Percentiles rank a stretch among this genome's conserved stretches.
phyloP scores from a whole-genome alignment of 2,797 vertebrate species.

The Siniperca undulata region DNA sequence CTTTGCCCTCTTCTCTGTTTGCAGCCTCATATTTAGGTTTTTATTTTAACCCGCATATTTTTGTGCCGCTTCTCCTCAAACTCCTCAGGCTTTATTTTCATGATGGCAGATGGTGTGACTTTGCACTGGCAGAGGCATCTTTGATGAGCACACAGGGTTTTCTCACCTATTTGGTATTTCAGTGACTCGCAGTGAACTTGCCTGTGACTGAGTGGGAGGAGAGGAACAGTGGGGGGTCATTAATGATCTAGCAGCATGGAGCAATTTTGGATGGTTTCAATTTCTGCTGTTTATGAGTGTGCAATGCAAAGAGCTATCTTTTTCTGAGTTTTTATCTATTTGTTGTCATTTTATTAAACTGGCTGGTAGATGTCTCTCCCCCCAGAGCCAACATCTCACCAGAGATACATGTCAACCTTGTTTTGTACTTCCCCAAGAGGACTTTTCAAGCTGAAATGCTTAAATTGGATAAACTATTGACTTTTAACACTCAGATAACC shows the following conservation, averaged over 20 bases:
- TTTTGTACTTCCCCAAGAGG: background rate
- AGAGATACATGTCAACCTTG: background rate
- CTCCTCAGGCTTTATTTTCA: background rate
- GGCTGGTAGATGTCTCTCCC: background rate
- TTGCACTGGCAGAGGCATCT: background rate
- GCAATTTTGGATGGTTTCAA: background rate
- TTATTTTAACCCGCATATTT: background rate
- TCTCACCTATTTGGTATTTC: conserved; percentile 11
- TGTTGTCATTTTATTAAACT: background rate
- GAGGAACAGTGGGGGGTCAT: conserved; percentile 18
- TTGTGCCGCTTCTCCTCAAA: background rate
- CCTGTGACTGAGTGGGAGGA: conserved; percentile 22
- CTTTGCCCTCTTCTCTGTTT: background rate
- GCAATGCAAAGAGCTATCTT: background rate
- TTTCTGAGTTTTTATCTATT: background rate
- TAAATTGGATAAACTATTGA: background rate
- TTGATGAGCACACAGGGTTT: conserved; percentile 17
- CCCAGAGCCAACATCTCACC: background rate
- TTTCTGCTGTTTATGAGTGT: background rate
- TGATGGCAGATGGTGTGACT: conserved; percentile 18
- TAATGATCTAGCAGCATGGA: background rate
- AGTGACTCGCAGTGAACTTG: conserved; percentile 7
- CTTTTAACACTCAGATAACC: background rate
- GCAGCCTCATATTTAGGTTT: background rate
- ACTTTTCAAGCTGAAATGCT: background rate